Base-by-base conservation (phyloP, 2,113 vertebrate species). In the Neomonachus schauinslandi region DNA sequence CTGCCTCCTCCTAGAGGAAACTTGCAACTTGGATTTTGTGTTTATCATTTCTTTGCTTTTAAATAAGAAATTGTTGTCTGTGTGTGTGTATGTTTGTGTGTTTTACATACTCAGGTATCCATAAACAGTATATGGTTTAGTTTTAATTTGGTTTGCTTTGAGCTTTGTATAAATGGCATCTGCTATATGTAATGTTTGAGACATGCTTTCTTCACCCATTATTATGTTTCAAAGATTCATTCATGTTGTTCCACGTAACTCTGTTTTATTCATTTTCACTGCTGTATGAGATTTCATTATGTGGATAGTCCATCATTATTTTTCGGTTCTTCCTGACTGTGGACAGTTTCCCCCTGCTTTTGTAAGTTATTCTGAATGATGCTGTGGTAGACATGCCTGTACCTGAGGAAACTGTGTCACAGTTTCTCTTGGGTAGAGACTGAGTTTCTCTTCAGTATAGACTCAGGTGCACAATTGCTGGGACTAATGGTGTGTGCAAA, bases 111-210 rank as follows among this genome's bases (percentile, higher is more conserved):
- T 19, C 55, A 9, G 36, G 8, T 53, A 42, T 51, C 33, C 39
- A 18, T 92, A 53, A 59, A 72, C 7, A 81, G 11, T 21, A 24
- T 15, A 7, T 19, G 28, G 72, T 22, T 59, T 71, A 1, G n/a
- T 28, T 63, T 67, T 22, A 10, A 49, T 57, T 59, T 72, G 55
- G n/a, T 53, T 79, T 85, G 51, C 67, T 83, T 80, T 59, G 79
- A 39, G 28, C 67, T 86, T 86, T 80, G 92, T 55, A 28, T 36
- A 46, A 69, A 36, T 19, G 59, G 46, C 18, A 12, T 10, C 26
- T 65, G 5, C 26, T 53, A 4, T 51, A 1, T 10, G 28, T 11
- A 31, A 1, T 39, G 36, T 51, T 24, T 0, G 10, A 36, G 65
- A 77, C 42, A 11, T 71, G 31, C 26, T 55, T 67, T 71, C 67